Base-by-base conservation (phyloP, 2,113 vertebrate genomes). In the Chauna torquata region DNA sequence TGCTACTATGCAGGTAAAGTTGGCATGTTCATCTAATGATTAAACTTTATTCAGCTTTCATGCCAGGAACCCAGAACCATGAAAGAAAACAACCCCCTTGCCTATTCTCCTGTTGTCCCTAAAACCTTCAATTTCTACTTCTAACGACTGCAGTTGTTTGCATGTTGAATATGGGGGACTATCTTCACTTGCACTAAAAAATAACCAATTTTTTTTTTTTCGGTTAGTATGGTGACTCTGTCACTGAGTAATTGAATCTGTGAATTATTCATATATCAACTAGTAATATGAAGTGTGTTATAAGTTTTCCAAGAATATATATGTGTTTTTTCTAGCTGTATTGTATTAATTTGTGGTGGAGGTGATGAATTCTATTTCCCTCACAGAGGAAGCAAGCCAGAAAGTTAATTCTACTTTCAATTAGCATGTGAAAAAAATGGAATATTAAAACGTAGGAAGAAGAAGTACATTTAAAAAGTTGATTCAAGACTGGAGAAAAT, bases 321-420 rank as follows among this genome's bases (percentile, higher is more conserved):
- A n/a, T 68, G 40, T 19, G 66, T 96, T 92, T 75, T 62, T 57
- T 57, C 47, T 68, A 47, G 47, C 17, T 47, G 14, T 68, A 44
- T 87, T 87, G 23, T 86, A 72, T 92, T 94, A 84, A 91, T 96
- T 96, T 92, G 61, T 79, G 38, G 65, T 82, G 57, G 75, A 94
- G 47, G 77, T 79, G 91, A 79, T 85, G 72, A 94, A 91, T 96
- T 95, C 52, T 34, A 58, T 92, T 96, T 94, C 23, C 62, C 70
- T 94, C 27, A 62, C 84, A 40, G 44, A 82, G 70, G 96, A 95
- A 91, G 61, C 91, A 92, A 84, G 75, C 36, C 52, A 50, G 70
- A 82, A 96, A 93, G 90, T 93, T 93, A 93, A 91, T 95, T 97
- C 28, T 2, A 0, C 85, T 94, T 91, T 84, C 61, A 86, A 76